These are phyloP conservation scores for Ptychodera flava DNA, from an alignment of 35 echinoderm and acorn worm species.

Conservation along the genomic window DNA sequence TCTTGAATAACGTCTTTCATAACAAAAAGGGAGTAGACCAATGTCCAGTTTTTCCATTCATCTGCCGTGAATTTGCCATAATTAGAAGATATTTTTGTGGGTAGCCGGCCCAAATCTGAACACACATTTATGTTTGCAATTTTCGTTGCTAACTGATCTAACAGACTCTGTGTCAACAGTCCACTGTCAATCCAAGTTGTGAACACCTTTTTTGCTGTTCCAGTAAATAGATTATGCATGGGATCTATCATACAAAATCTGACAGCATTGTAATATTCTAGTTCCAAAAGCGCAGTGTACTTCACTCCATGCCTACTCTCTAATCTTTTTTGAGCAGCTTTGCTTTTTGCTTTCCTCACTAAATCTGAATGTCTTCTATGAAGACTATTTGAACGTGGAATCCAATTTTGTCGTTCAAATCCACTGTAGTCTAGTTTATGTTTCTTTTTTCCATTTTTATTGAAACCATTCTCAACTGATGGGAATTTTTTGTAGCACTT, in stretches of 20 bases:
- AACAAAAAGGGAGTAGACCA: constrained; percentile 12
- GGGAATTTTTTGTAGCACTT: neutral
- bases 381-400: neutral
- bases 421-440: neutral
- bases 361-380: neutral
- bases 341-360: neutral
- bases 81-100: constrained; percentile 25
- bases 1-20: constrained; percentile 13
- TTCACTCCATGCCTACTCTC: neutral
- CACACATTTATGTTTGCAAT: neutral
- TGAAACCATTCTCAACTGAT: neutral
- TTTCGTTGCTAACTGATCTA: neutral
- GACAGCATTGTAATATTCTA: constrained; percentile 16
- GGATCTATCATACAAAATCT: constrained; percentile 33
- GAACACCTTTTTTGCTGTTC: constrained; percentile 25
- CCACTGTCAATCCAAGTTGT: constrained; percentile 2
- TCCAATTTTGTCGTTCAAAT: neutral
- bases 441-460: neutral
- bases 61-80: too few species aligned
- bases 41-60: constrained; percentile 46
- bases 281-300: neutral
- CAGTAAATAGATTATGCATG: constrained; percentile 35
- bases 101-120: constrained; percentile 9
- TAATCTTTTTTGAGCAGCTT: neutral
- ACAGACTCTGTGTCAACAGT: too few species aligned